These are phyloP conservation scores for Grus americana DNA, from an alignment of 2,113 vertebrate genomes.

Conservation along the genomic window DNA sequence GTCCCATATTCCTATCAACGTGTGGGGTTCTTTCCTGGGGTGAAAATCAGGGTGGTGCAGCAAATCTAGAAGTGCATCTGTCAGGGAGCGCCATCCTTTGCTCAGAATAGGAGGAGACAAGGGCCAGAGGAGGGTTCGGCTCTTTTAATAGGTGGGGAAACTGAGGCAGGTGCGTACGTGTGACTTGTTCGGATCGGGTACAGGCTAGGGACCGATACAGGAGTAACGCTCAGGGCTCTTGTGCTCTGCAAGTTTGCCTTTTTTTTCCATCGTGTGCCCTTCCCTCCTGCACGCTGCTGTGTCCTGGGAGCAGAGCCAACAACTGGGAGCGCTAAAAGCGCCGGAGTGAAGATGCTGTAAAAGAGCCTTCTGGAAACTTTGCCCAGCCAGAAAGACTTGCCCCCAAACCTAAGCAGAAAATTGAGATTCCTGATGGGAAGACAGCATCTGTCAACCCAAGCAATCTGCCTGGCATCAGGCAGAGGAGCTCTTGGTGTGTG, in stretches of 20 bases:
- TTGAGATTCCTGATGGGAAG: not conserved
- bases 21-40: not conserved
- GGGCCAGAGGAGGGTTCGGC: not conserved
- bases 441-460: not conserved
- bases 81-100: not conserved
- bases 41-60: not conserved
- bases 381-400: constrained; percentile 13
- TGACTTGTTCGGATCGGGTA: not conserved
- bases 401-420: constrained; percentile 8
- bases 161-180: not conserved
- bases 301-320: constrained; percentile 46
- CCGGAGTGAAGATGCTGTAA: constrained; percentile 19
- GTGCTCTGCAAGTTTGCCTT: not conserved
- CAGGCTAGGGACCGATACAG: not conserved
- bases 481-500: not conserved
- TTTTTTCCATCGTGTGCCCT: not conserved
- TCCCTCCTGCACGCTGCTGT: not conserved
- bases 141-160: not conserved
- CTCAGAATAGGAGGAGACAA: not conserved
- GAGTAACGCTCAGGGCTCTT: not conserved
- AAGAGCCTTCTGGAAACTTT: constrained; percentile 52
- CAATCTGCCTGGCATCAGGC: not conserved
- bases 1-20: not conserved
- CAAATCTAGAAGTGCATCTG: not conserved
- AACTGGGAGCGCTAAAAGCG: constrained; percentile 9